phyloP scores from a whole-genome alignment of 1,140 invertebrate species.

The Polypedilum vanderplanki region DNA sequence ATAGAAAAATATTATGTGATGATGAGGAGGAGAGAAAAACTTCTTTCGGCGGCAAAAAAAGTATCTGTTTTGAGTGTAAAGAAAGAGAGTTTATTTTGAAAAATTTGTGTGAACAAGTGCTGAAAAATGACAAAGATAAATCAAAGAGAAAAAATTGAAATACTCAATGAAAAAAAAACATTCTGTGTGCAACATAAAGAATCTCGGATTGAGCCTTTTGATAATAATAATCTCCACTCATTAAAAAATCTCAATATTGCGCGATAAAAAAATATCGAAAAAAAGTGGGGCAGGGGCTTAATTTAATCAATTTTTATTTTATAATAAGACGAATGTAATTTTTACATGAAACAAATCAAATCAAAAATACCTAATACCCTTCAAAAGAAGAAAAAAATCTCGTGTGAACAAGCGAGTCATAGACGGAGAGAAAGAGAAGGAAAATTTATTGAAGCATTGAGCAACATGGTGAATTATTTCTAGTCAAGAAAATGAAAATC shows the following conservation, averaged over 20 bases:
- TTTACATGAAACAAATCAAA: neutral
- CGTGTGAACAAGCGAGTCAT: neutral
- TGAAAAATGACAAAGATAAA: neutral
- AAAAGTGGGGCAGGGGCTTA: neutral
- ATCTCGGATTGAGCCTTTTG: slow-evolving; percentile 10
- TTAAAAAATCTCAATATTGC: neutral
- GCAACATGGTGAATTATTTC: neutral
- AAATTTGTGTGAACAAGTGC: neutral
- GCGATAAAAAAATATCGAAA: slow-evolving; percentile 10
- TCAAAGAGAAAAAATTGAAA: neutral
- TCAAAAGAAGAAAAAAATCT: neutral
- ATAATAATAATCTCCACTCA: slow-evolving; percentile 8
- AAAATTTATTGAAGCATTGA: neutral
- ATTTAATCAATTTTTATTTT: neutral
- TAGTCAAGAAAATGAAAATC: neutral
- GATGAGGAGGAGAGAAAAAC: neutral
- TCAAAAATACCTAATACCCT: neutral
- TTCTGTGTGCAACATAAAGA: neutral
- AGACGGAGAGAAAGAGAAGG: neutral
- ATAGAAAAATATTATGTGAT: neutral
- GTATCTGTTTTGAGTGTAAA: neutral
- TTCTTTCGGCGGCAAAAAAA: neutral
- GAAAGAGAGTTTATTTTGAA: neutral
- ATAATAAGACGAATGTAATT: neutral
- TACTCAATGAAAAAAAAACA: neutral